Evolutionary conservation across 2,113 vertebrate species (phyloP).

Genomic region (Ictalurus furcatus): DNA sequence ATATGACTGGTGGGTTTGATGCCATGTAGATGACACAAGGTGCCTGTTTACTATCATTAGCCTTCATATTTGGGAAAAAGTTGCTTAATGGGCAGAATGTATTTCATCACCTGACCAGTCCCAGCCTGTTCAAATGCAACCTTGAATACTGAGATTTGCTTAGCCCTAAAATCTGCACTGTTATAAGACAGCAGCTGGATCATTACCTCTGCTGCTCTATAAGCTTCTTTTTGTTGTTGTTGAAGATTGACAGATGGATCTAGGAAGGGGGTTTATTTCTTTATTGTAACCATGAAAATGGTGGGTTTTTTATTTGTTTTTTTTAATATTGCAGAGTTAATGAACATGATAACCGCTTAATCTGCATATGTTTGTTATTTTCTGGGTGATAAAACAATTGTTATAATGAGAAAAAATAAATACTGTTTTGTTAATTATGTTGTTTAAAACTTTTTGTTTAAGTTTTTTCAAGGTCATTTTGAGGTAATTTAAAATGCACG

Average conservation of each 20-base stretch:
- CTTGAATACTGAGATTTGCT: slow-evolving; percentile 49
- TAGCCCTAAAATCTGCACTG: slow-evolving; percentile 44
- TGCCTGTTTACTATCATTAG: not conserved
- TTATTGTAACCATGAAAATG: slow-evolving; percentile 33
- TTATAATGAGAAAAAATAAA: slow-evolving; percentile 18
- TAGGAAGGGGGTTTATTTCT: not conserved
- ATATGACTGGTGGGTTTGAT: not conserved
- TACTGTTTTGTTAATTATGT: not conserved
- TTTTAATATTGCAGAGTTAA: slow-evolving; percentile 35
- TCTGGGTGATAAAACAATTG: slow-evolving; percentile 26
- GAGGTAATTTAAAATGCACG: not conserved
- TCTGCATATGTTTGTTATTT: slow-evolving; percentile 33
- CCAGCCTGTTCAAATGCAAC: slow-evolving; percentile 48
- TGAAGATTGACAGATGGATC: slow-evolving; percentile 41
- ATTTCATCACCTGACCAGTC: slow-evolving; percentile 6
- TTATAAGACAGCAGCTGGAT: slow-evolving; percentile 45
- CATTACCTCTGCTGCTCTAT: slow-evolving; percentile 30
- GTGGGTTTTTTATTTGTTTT: not conserved
- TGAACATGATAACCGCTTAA: slow-evolving; percentile 46
- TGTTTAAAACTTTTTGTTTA: not conserved
- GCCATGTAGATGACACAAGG: not conserved
- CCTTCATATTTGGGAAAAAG: not conserved
- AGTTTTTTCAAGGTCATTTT: not conserved
- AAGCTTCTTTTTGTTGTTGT: slow-evolving; percentile 23
- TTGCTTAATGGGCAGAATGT: not conserved